Evolutionary conservation across 1,140 invertebrate species (phyloP).

Genomic region (Lepeophtheirus salmonis): DNA sequence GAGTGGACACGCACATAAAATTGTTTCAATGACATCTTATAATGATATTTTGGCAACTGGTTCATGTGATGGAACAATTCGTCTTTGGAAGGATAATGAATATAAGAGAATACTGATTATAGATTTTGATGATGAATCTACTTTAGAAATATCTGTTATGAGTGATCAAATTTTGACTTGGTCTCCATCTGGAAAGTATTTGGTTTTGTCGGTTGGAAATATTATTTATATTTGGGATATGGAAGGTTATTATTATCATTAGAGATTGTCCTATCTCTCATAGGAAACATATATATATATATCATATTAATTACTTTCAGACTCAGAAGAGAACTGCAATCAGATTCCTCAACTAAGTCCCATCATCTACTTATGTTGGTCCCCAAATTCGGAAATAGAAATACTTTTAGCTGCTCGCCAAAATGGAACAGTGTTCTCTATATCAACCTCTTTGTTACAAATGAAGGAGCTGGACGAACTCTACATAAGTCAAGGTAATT

Average conservation of each 20-base stretch:
- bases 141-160: neutral
- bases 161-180: conserved; percentile 24
- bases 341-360: neutral
- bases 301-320: no score
- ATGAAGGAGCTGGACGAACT: neutral
- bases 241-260: conserved; percentile 29
- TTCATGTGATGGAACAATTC: neutral
- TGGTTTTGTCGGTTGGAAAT: conserved; percentile 38
- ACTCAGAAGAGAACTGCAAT: neutral
- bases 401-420: conserved; percentile 34
- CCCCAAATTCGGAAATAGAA: neutral
- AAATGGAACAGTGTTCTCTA: conserved; percentile 32
- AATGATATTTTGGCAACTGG: neutral
- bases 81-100: neutral
- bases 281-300: neutral
- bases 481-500: neutral
- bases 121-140: no score
- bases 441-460: neutral
- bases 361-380: neutral
- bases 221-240: conserved; percentile 39
- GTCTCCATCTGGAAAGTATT: conserved; percentile 34
- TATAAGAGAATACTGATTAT: neutral
- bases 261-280: conserved; percentile 21
- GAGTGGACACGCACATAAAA: neutral
- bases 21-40: neutral